phyloP scores from a whole-genome alignment of 2,888 invertebrate species.

The Iphiclides podalirius region DNA sequence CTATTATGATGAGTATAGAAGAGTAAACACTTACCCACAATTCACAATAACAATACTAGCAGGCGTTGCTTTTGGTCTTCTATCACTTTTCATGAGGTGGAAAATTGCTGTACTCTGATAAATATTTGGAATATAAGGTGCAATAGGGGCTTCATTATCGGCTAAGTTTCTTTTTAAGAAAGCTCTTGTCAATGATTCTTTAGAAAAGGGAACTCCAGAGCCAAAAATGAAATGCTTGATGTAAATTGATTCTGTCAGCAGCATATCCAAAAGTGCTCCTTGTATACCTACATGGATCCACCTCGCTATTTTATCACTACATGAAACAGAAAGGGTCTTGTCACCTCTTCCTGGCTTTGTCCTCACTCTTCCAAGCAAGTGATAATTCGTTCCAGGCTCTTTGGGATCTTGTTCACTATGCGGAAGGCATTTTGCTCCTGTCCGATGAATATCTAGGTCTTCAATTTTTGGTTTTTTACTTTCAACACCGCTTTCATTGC shows the following conservation, averaged over 20 bases:
- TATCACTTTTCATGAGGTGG: constrained; percentile 39
- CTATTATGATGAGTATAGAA: no score
- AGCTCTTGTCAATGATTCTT: constrained; percentile 79
- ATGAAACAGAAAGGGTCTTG: constrained; percentile 92
- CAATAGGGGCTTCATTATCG: constrained; percentile 24
- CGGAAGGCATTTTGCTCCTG: constrained; percentile 93
- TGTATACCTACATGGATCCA: constrained; percentile 94
- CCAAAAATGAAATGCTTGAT: constrained; percentile 86
- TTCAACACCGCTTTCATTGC: constrained; percentile 35
- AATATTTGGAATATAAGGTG: constrained; percentile 40
- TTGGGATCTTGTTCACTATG: constrained; percentile 79
- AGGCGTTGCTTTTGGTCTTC: constrained; percentile 46
- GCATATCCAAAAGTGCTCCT: constrained; percentile 86
- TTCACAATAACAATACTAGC: constrained; percentile 54
- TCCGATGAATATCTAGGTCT: constrained; percentile 80
- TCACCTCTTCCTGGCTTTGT: constrained; percentile 96
- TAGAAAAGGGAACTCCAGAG: constrained; percentile 82
- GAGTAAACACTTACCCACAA: constrained; percentile 50
- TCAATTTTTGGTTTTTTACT: constrained; percentile 38
- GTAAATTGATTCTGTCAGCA: constrained; percentile 84
- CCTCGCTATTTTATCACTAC: constrained; percentile 95
- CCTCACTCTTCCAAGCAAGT: constrained; percentile 85
- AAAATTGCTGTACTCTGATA: constrained; percentile 49
- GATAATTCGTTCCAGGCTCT: constrained; percentile 80
- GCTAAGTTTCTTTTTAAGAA: constrained; percentile 54